Evolutionary conservation across 2,888 invertebrate species (phyloP).

Genomic region (Lasioglossum leucozonium): DNA sequence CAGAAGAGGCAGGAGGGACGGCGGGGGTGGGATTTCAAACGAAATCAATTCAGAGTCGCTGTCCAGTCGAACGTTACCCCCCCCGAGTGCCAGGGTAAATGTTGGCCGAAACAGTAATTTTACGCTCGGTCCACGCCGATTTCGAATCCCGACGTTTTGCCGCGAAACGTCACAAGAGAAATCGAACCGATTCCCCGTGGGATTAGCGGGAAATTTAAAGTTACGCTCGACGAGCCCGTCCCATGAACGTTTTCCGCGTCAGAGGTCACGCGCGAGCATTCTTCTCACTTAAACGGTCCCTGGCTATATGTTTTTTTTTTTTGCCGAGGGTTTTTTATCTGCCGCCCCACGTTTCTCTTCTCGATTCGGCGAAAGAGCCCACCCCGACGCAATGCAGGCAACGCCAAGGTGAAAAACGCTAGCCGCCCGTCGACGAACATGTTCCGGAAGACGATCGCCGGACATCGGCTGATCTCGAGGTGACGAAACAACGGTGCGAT

Average conservation of each 20-base stretch:
- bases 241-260: conserved; percentile 36
- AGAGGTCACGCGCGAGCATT: conserved; percentile 38
- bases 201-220: conserved; percentile 70
- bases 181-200: conserved; percentile 64
- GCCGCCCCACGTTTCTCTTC: background rate
- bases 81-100: conserved; percentile 80
- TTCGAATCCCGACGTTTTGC: conserved; percentile 74
- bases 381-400: background rate
- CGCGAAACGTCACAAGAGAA: conserved; percentile 64
- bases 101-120: conserved; percentile 84
- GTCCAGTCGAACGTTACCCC: conserved; percentile 82
- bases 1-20: conserved; percentile 70
- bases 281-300: conserved; percentile 11
- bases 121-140: conserved; percentile 78
- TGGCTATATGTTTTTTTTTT: background rate
- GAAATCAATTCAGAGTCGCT: conserved; percentile 84
- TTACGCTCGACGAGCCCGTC: conserved; percentile 44
- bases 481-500: background rate
- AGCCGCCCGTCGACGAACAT: background rate
- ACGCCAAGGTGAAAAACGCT: background rate
- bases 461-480: background rate
- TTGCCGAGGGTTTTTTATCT: background rate
- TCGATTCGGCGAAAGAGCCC: background rate
- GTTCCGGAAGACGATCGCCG: background rate
- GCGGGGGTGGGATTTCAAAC: conserved; percentile 80